These are phyloP conservation scores for Triplophysa rosa DNA, from an alignment of 2,113 vertebrate genomes.

Conservation along the genomic window DNA sequence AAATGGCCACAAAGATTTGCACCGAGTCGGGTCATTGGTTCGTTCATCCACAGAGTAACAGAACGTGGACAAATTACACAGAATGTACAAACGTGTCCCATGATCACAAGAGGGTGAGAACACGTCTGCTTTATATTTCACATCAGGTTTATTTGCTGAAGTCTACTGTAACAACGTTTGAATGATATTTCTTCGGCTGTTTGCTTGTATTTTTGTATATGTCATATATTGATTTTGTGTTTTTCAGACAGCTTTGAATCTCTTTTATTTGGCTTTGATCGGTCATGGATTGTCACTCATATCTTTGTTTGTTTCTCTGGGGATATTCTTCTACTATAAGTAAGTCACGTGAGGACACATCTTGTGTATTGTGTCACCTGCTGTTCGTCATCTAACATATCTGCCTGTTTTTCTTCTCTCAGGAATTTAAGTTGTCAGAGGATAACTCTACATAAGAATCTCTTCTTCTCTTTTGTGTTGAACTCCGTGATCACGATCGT, in stretches of 20 bases:
- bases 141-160: neutral
- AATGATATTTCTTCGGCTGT: too few species aligned
- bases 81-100: conserved; percentile 73
- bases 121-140: neutral
- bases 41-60: conserved; percentile 87
- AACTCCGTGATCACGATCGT: conserved; percentile 91
- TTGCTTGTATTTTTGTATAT: neutral
- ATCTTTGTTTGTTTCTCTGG: conserved; percentile 88
- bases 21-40: conserved; percentile 86
- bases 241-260: conserved; percentile 83
- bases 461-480: conserved; percentile 92
- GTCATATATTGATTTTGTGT: conserved; percentile 25
- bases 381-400: neutral
- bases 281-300: conserved; percentile 90
- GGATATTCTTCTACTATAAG: conserved; percentile 97
- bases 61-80: conserved; percentile 93
- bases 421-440: conserved; percentile 98
- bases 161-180: too few species aligned
- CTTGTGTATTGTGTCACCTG: neutral
- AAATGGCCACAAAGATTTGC: conserved; percentile 89
- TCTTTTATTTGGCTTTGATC: conserved; percentile 92
- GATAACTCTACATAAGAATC: conserved; percentile 97
- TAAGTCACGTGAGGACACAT: conserved; percentile 70
- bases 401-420: conserved; percentile 36
- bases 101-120: conserved; percentile 77